phyloP scores from a whole-genome alignment of 2,888 invertebrate species.

The Axea sp. region DNA sequence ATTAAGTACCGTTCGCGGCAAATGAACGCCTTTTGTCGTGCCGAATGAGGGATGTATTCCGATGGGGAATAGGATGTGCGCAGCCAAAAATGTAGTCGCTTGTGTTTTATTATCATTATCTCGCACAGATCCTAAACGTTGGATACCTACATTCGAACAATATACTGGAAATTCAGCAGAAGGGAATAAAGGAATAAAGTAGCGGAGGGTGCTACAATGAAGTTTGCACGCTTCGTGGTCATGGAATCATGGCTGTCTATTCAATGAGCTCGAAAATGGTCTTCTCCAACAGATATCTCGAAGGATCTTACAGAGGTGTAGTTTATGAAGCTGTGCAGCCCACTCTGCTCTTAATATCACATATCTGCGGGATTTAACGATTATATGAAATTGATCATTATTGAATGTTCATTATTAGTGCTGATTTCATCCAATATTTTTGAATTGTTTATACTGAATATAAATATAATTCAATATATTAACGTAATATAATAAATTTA shows the following conservation, averaged over 20 bases:
- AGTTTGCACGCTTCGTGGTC: slow-evolving; percentile 79
- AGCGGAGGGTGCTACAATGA: slow-evolving; percentile 76
- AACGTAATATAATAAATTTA: too few species aligned
- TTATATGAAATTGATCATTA: slow-evolving; percentile 61
- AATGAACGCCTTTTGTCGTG: slow-evolving; percentile 26
- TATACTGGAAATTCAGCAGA: slow-evolving; percentile 69
- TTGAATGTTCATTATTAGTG: slow-evolving; percentile 54
- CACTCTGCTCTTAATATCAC: slow-evolving; percentile 70
- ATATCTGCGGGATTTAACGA: slow-evolving; percentile 70
- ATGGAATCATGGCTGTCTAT: slow-evolving; percentile 79
- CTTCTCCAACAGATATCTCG: slow-evolving; percentile 77
- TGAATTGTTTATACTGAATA: slow-evolving; percentile 1
- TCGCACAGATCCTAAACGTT: slow-evolving; percentile 65
- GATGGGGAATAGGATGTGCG: slow-evolving; percentile 14
- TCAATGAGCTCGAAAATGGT: slow-evolving; percentile 79
- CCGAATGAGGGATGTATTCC: slow-evolving; percentile 8
- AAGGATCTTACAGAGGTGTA: slow-evolving; percentile 71
- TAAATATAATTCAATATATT: too few species aligned
- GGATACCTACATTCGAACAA: slow-evolving; percentile 66
- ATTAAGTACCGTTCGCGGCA: slow-evolving; percentile 26
- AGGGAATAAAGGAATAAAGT: slow-evolving; percentile 76
- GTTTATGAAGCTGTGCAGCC: slow-evolving; percentile 75
- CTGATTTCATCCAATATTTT: slow-evolving; percentile 23
- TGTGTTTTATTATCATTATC: slow-evolving; percentile 68
- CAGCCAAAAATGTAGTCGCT: slow-evolving; percentile 54